Conservation (phyloP, 2,113 vertebrate species). For the Loxodonta africana region DNA sequence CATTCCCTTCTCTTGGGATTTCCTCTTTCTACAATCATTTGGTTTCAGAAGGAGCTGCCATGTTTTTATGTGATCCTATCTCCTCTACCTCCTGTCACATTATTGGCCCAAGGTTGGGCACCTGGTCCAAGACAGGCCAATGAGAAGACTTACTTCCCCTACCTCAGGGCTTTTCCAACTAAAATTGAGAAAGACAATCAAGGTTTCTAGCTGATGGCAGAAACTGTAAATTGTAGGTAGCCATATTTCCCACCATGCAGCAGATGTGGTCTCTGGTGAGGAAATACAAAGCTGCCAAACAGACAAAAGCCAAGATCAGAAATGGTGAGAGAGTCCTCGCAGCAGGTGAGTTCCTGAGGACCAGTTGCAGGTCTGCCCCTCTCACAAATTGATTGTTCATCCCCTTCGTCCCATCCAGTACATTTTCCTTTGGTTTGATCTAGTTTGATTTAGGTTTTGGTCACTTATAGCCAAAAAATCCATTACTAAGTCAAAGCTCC, state of each 20-base stretch:
- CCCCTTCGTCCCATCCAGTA: not conserved
- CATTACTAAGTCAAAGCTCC: not conserved
- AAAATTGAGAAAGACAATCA: conserved; percentile 19
- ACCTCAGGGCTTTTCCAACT: not conserved
- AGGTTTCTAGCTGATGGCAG: not conserved
- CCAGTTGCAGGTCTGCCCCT: not conserved
- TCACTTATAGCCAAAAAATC: not conserved
- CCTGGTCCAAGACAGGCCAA: not conserved
- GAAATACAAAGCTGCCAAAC: not conserved
- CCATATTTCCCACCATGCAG: not conserved
- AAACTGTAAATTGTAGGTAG: not conserved
- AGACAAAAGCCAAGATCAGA: not conserved
- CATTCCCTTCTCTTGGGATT: not conserved
- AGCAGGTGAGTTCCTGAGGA: not conserved
- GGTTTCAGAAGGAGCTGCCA: conserved; percentile 11
- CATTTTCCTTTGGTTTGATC: not conserved
- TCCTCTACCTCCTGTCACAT: not conserved
- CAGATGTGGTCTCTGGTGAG: conserved; percentile 58
- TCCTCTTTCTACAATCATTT: not conserved
- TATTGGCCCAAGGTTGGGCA: not conserved
- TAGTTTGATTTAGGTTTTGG: not conserved
- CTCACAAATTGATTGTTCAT: not conserved
- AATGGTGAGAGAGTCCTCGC: not conserved
- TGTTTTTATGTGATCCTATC: not conserved
- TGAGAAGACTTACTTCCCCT: not conserved